Evolutionary conservation across 2,888 invertebrate genomes (phyloP).

Genomic region (Philereme vetulata): DNA sequence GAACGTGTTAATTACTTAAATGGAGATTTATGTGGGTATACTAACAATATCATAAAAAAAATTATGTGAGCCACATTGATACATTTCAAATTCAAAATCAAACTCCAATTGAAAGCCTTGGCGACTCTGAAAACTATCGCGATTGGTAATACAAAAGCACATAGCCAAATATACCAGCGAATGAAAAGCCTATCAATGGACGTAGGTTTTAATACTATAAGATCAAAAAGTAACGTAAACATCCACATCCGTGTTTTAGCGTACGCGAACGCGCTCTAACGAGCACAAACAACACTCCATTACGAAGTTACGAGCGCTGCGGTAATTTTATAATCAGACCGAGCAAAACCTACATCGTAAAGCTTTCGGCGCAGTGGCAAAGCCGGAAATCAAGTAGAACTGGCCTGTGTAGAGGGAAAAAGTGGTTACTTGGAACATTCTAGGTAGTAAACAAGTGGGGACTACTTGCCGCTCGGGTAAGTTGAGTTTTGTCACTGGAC

Average conservation of each 20-base stretch:
- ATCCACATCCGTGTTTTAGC: slow-evolving; percentile 32
- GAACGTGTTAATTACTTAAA: too few relatives aligned
- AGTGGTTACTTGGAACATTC: background rate
- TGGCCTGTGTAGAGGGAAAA: background rate
- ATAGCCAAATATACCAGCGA: too few relatives aligned
- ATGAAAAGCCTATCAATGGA: too few relatives aligned
- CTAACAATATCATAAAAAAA: too few relatives aligned
- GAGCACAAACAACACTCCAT: slow-evolving; percentile 53
- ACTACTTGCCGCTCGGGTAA: background rate
- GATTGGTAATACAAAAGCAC: too few relatives aligned
- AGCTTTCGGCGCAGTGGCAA: slow-evolving; percentile 54
- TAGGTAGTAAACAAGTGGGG: background rate
- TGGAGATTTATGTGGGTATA: too few relatives aligned
- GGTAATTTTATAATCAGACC: slow-evolving; percentile 64
- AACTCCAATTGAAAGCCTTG: too few relatives aligned
- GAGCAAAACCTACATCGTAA: slow-evolving; percentile 59
- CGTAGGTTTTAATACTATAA: slow-evolving; percentile 8
- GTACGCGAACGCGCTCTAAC: slow-evolving; percentile 41
- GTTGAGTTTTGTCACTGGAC: background rate
- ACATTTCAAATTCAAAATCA: too few relatives aligned
- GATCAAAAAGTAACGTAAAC: slow-evolving; percentile 28
- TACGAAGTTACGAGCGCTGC: slow-evolving; percentile 55
- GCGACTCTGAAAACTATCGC: too few relatives aligned
- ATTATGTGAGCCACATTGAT: too few relatives aligned
- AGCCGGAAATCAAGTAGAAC: slow-evolving; percentile 31